These are phyloP conservation scores for Lepus oiostolus DNA, from an alignment of 2,797 vertebrate species.

Conservation along the genomic window DNA sequence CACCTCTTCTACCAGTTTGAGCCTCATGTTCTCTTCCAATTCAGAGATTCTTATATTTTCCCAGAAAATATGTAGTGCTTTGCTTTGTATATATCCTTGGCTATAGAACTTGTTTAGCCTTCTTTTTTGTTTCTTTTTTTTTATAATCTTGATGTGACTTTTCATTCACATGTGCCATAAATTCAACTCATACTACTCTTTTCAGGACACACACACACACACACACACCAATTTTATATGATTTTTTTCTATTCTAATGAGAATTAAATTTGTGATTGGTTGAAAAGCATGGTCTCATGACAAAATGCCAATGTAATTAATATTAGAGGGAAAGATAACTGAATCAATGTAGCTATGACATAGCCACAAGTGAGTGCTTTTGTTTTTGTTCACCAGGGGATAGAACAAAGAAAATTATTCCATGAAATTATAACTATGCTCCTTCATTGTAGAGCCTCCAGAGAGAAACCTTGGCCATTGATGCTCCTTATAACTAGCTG, in stretches of 20 bases:
- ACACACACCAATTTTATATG: neutral
- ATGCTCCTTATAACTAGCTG: neutral
- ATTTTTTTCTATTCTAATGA: neutral
- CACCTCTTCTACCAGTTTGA: neutral
- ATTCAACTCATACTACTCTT: neutral
- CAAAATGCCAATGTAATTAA: constrained; percentile 4
- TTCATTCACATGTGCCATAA: neutral
- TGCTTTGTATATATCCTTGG: neutral
- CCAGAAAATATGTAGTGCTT: neutral
- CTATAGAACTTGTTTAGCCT: neutral
- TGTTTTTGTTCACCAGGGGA: constrained; percentile 27
- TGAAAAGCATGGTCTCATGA: neutral
- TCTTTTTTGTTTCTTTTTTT: neutral
- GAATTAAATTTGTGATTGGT: neutral
- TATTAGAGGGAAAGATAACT: neutral
- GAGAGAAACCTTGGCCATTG: neutral
- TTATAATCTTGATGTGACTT: neutral
- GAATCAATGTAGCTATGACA: neutral
- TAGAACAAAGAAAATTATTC: neutral
- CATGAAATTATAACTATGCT: neutral
- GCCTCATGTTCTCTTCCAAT: neutral
- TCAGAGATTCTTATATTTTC: neutral
- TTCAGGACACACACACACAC: neutral
- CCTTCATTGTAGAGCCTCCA: constrained; percentile 41
- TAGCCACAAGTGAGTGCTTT: neutral